Base-by-base conservation (phyloP, 2,888 invertebrate species). In the Perizoma affinitatum region DNA sequence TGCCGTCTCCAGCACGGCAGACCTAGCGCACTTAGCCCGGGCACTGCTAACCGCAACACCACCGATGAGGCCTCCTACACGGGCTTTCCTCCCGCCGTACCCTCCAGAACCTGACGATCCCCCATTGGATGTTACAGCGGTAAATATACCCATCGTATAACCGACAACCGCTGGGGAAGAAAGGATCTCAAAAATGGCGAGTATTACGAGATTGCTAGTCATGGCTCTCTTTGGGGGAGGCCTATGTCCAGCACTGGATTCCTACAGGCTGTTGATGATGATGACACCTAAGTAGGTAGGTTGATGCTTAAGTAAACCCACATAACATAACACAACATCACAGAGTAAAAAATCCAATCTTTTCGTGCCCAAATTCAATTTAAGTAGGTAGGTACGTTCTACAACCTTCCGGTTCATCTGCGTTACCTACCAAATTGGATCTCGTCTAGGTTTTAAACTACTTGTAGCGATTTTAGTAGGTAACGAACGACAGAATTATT, bases 11-110 rank as follows among this genome's bases (percentile, higher is more conserved):
- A 95, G 96, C 46, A 93, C 94, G 46, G 93, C 94, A 4, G 97
- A 97, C 84, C 86, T 97, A 65, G 95, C 95, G 34, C 96, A 96
- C 78, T 94, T 98, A 73, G 96, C 97, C 50, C 94, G 97, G 58
- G 95, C 96, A 70, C 94, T 98, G 78, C 95, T 97, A 52, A 95
- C 96, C 63, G 84, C 84, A 8, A 88, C 95, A 78, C 95, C 96
- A 11, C 92, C 93, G 0, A 75, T 92, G 86, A 94, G 95, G 60
- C 95, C 96, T 47, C 96, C 96, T 0, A 95, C 94, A 63, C 94
- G 96, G 38, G 94, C 94, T 0, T 94, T 94, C 68, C 79, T 93
- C 34, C 93, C 93, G 4, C 93, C 92, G 0, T 91, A 91, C 73
- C 92, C 91, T 2, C 92, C 92, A 8, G 92, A 91, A 64, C 86